Evolutionary conservation across 2,888 invertebrate genomes (phyloP), one percentile per base, ranked within the genome.

Genomic region (Helobdella robusta): DNA sequence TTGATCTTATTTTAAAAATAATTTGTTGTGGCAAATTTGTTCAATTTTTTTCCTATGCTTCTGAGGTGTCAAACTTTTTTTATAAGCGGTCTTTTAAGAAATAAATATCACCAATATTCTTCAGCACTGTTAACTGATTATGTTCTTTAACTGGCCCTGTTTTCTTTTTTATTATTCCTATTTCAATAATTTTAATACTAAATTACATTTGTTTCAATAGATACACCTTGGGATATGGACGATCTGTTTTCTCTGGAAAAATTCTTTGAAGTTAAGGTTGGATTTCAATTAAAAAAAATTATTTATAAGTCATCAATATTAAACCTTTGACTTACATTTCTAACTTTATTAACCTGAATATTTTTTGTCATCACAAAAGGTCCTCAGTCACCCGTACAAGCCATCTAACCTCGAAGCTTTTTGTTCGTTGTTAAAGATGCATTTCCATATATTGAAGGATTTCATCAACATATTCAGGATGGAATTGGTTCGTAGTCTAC

Each of bases 331-430:
- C n/a, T n/a, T n/a, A n/a, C n/a, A n/a, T n/a, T n/a, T n/a, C n/a
- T n/a, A n/a, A n/a, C n/a, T n/a, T n/a, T n/a, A n/a, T n/a, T n/a
- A n/a, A n/a, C n/a, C n/a, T n/a, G n/a, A n/a, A n/a, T n/a, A n/a
- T n/a, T n/a, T 64, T n/a, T 18, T 60, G n/a, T 46, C 48, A 18
- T 50, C 20, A 20, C 25, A 44, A 11, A 35, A 90, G 77, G 91
- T 91, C 40, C 89, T 88, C 8, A 86, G 88, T 23, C 89, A 91
- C 2, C 93, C 94, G 0, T 94, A 89, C 82, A 89, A 92, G 75
- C 89, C 90, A 2, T 89, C 89, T 74, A 86, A 90, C 4, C 83
- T 94, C 73, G 86, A 86, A 71, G 89, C 91, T 28, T 92, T 93
- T 82, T 86, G 87, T 66, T 85, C 87, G 68, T 86, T 91, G 78